Evolutionary conservation across 2,888 invertebrate genomes (phyloP).

Genomic region (Nineta flava): DNA sequence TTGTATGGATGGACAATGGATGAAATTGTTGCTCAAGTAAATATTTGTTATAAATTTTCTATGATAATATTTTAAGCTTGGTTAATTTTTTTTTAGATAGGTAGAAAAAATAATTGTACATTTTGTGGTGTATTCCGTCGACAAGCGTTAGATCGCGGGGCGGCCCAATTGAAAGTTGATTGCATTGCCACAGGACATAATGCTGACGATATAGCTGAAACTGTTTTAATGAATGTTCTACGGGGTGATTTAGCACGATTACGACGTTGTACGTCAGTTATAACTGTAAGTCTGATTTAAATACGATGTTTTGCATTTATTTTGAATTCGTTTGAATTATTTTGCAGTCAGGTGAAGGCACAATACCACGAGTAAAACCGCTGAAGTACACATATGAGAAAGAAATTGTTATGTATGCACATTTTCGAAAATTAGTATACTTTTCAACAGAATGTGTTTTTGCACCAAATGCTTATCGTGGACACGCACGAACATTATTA

Average conservation of each 20-base stretch:
- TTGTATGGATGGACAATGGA: conserved; percentile 99
- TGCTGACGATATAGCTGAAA: conserved; percentile 97
- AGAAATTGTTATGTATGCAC: conserved; percentile 99
- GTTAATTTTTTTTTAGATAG: conserved; percentile 31
- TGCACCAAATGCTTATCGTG: conserved; percentile 94
- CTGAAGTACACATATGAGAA: conserved; percentile 97
- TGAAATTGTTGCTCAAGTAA: conserved; percentile 77
- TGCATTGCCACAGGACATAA: conserved; percentile 95
- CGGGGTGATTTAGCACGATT: conserved; percentile 92
- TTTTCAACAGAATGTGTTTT: conserved; percentile 99
- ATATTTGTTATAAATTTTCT: conserved; percentile 13
- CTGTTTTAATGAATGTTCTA: conserved; percentile 92
- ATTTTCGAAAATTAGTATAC: conserved; percentile 88
- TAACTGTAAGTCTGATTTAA: conserved; percentile 45
- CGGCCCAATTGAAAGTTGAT: conserved; percentile 70
- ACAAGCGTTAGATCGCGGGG: conserved; percentile 92
- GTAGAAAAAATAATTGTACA: conserved; percentile 90
- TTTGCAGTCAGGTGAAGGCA: conserved; percentile 52
- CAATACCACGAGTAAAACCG: conserved; percentile 86
- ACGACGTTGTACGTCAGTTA: conserved; percentile 78
- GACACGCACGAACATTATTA: conserved; percentile 74
- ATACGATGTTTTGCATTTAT: background rate
- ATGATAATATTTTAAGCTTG: background rate
- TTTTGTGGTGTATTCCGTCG: conserved; percentile 92
- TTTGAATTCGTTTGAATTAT: conserved; percentile 6